Conservation (phyloP, 2,113 vertebrate species). For the Choloepus hoffmanni region DNA sequence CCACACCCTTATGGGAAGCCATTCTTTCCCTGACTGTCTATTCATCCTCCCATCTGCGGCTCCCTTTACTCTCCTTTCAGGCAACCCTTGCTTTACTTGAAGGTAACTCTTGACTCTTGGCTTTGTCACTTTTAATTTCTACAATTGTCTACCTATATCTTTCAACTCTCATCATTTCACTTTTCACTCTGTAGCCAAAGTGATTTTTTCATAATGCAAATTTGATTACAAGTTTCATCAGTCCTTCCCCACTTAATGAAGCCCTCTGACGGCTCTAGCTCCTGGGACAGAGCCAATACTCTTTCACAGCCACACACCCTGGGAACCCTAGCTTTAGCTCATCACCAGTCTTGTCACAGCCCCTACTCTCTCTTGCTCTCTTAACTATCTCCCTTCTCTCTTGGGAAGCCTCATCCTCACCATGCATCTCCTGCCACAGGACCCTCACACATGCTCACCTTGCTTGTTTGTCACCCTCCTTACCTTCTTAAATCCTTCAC, state of each 20-base stretch:
- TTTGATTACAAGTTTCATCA: not conserved
- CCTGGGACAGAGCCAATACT: too few species aligned
- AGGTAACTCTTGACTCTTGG: not conserved
- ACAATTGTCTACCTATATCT: too few species aligned
- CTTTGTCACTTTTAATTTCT: too few species aligned
- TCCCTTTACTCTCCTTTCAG: not conserved
- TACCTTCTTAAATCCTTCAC: not conserved
- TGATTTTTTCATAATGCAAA: not conserved
- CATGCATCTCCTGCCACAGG: not conserved
- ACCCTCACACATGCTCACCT: not conserved
- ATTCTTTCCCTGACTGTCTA: not conserved
- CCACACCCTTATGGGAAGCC: too few species aligned
- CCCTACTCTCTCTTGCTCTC: not conserved
- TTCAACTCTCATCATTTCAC: not conserved
- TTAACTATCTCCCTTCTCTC: not conserved
- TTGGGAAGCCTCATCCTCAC: not conserved
- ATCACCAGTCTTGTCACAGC: not conserved
- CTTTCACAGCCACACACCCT: accelerated
- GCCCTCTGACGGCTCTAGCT: too few species aligned
- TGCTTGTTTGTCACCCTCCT: not conserved
- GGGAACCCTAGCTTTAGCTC: not conserved
- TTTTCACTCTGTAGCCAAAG: not conserved
- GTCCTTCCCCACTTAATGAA: too few species aligned
- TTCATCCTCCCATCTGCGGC: too few species aligned
- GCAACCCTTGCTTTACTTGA: not conserved